These are phyloP conservation scores for Tympanuchus pallidicinctus DNA, from an alignment of 2,113 vertebrate species.

Conservation along the genomic window DNA sequence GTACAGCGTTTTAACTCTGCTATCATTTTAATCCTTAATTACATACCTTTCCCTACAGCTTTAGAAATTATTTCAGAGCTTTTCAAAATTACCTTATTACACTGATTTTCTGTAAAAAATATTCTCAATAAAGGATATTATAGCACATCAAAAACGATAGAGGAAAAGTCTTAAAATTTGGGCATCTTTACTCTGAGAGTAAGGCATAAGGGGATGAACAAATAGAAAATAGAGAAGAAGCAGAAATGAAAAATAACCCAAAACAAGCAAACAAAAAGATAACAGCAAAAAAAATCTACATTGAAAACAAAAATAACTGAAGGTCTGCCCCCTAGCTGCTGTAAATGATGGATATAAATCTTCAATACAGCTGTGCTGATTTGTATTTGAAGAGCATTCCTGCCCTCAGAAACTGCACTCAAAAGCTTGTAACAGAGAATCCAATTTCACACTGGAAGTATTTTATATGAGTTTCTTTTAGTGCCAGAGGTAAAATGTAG, in stretches of 20 bases:
- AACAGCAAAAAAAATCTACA: background rate
- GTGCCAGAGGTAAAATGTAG: background rate
- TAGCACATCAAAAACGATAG: background rate
- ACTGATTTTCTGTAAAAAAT: background rate
- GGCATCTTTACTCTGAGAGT: background rate
- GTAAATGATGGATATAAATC: background rate
- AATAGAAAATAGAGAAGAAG: background rate
- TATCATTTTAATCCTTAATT: background rate
- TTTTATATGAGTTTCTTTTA: slow-evolving; percentile 12
- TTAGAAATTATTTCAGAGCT: background rate
- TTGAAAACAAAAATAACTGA: background rate
- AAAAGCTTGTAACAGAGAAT: background rate
- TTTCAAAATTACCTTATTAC: background rate
- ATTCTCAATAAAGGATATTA: background rate
- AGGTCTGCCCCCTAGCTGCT: background rate
- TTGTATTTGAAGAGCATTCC: background rate
- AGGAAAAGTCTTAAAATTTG: background rate
- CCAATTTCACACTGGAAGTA: background rate
- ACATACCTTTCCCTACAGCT: background rate
- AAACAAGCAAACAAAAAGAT: background rate
- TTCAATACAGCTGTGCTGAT: background rate
- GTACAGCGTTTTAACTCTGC: background rate
- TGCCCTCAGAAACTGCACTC: background rate
- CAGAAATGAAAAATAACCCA: background rate
- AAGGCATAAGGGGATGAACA: background rate